Evolutionary conservation across 2,797 vertebrate genomes (phyloP), one percentile per base, ranked within the genome.

Genomic region (Trematomus bernacchii): DNA sequence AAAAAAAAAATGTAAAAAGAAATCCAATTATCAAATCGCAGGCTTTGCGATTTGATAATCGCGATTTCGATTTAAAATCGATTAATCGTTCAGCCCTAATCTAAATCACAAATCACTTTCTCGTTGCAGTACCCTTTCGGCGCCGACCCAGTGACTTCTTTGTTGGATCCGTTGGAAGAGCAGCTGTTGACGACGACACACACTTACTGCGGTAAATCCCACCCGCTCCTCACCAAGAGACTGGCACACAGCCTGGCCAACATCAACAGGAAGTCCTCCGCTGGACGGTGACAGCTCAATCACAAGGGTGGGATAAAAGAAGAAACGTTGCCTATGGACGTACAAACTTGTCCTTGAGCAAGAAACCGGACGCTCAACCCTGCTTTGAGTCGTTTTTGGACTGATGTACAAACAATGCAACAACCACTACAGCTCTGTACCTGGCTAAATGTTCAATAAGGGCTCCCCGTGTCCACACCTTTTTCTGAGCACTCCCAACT

Each of bases 201-300:
- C 71, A 97, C 96, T 0, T 98, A 97, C 64, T 98, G 97, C 81
- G 97, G 97, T 50, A 97, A 94, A 93, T 95, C 95, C 55, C 94
- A 96, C 86, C 76, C 91, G 44, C 91, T 97, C 60, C 95, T 98
- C 88, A 94, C 95, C 79, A 96, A 95, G 89, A 96, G 94, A 61
- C 93, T 92, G 65, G 92, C 73, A 33, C 86, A 61, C 90, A 95
- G 95, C 94, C 94, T 81, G 33, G 80, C 11, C 2, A 69, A 79
- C 73, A 48, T 92, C 77, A 94, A 93, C 76, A 79, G 86, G 82
- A 90, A 76, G 52, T 33, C 27, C 12, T n/a, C 48, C 0, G 71
- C 0, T 2, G 73, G 71, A 66, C 64, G 54, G 46, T 82, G 77
- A 85, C 37, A 0, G 54, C 27, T 2, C 7, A 53, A 42, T 6